Percentiles rank a stretch among this genome's conserved stretches.
Conservation (phyloP, 2,113 vertebrate genomes). For the Chrysochloris asiatica region DNA sequence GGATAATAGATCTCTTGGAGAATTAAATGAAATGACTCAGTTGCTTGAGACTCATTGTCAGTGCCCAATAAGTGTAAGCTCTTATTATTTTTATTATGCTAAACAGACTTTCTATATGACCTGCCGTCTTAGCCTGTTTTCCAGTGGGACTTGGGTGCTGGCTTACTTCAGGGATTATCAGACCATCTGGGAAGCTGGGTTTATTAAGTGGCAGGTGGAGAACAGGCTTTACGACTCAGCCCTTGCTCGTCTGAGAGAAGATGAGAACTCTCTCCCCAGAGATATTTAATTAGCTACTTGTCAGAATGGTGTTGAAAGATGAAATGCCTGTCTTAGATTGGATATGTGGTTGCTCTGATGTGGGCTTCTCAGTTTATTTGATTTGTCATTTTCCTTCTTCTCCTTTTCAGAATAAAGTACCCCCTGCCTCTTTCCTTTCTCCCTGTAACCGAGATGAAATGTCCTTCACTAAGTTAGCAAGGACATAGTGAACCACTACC, state of each 20-base stretch:
- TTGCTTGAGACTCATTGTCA: neutral
- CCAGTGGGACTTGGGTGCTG: conserved; percentile 19
- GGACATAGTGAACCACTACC: neutral
- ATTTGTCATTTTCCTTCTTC: conserved; percentile 59
- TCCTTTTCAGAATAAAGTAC: conserved; percentile 30
- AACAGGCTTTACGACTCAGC: conserved; percentile 41
- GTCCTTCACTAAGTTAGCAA: neutral
- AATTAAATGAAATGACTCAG: conserved; percentile 1
- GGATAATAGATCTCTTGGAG: neutral
- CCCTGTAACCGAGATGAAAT: conserved; percentile 31
- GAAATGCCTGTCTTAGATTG: conserved; percentile 4
- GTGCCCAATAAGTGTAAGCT: neutral
- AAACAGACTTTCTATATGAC: neutral
- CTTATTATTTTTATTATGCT: neutral
- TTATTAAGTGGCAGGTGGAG: conserved; percentile 35
- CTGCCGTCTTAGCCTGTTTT: conserved; percentile 18
- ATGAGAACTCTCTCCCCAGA: conserved; percentile 47
- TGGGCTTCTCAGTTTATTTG: conserved; percentile 58
- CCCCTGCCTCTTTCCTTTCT: neutral
- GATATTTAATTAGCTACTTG: conserved; percentile 66
- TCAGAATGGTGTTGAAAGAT: conserved; percentile 46
- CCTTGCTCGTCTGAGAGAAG: neutral
- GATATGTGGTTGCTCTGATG: conserved; percentile 65
- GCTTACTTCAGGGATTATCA: conserved; percentile 44
- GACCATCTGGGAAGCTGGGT: conserved; percentile 68